phyloP scores from a whole-genome alignment of 2,888 invertebrate species.

The Protula sp. region DNA sequence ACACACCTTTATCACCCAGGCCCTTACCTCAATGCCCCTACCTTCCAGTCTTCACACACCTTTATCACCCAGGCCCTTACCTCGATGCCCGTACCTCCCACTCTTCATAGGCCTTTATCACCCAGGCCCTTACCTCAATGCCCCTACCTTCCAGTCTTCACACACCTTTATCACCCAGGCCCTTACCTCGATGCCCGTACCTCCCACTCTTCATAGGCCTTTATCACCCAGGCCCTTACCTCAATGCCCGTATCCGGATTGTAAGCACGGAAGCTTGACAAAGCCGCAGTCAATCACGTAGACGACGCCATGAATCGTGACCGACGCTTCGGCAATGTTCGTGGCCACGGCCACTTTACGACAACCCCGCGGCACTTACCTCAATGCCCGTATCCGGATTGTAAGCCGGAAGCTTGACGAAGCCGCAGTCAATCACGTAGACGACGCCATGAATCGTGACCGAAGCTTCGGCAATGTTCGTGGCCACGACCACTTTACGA shows the following conservation, averaged over 20 bases:
- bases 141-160: too few species aligned
- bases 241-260: conserved; percentile 67
- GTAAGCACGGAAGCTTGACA: conserved; percentile 86
- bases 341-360: conserved; percentile 90
- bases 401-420: conserved; percentile 88
- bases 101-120: too few species aligned
- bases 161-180: too few species aligned
- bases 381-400: conserved; percentile 67
- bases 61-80: too few species aligned
- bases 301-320: conserved; percentile 87
- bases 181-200: too few species aligned
- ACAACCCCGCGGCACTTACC: conserved; percentile 60
- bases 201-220: too few species aligned
- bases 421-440: conserved; percentile 92
- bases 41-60: too few species aligned
- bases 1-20: too few species aligned
- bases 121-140: too few species aligned
- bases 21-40: too few species aligned
- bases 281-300: conserved; percentile 95
- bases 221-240: too few species aligned
- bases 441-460: conserved; percentile 89
- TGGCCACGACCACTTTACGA: conserved; percentile 86
- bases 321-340: conserved; percentile 93
- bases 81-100: too few species aligned
- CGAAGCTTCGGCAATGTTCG: conserved; percentile 95